A percentile compares a stretch with the other conserved stretches of the same genome.
Conservation (phyloP, 2,113 vertebrate species). For the Eulemur macaco region DNA sequence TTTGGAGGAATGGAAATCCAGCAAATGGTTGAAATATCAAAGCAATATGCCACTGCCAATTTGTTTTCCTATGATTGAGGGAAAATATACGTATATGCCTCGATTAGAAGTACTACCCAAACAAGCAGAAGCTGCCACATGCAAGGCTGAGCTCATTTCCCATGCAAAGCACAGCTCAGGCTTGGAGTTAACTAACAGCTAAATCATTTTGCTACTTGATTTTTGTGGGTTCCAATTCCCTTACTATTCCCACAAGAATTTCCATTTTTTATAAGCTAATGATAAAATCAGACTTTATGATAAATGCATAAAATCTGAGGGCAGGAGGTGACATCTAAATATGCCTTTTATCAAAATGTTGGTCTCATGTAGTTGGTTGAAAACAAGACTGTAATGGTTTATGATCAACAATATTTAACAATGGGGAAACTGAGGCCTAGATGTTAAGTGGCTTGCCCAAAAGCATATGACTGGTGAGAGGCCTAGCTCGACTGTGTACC, state of each 20-base stretch:
- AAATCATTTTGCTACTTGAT: conserved; percentile 45
- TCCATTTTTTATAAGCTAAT: conserved; percentile 36
- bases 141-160: conserved; percentile 57
- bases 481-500: not conserved
- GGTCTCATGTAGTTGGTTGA: not conserved
- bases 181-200: conserved; percentile 56
- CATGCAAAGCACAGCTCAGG: conserved; percentile 52
- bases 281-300: conserved; percentile 48
- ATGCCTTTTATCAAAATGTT: not conserved
- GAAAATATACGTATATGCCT: conserved; percentile 63
- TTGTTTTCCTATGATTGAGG: conserved; percentile 70
- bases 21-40: conserved; percentile 72
- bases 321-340: not conserved
- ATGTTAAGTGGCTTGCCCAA: not conserved
- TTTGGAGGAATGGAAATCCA: conserved; percentile 56
- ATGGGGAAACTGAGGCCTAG: not conserved
- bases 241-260: conserved; percentile 13
- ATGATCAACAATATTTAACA: not conserved
- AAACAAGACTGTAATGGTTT: not conserved
- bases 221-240: conserved; percentile 61
- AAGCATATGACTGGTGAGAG: not conserved
- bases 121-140: conserved; percentile 61
- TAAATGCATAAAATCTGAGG: conserved; percentile 29
- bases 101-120: conserved; percentile 60
- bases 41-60: conserved; percentile 73